These are phyloP conservation scores for Hypomecis punctinalis DNA, from an alignment of 2,888 invertebrate species.

Conservation along the genomic window DNA sequence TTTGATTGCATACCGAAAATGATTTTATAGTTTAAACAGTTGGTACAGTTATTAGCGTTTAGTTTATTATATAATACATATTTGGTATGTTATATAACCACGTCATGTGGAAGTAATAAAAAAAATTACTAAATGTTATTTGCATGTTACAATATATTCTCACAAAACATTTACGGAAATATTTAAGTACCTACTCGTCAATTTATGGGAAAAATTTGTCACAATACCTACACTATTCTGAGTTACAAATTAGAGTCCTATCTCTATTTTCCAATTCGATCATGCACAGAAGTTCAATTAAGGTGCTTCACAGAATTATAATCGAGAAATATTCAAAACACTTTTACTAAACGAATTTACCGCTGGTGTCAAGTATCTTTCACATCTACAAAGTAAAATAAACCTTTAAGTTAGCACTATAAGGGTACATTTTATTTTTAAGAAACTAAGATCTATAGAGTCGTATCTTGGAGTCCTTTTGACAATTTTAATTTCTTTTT, in stretches of 20 bases:
- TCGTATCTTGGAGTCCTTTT: slow-evolving; percentile 47
- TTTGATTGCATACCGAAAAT: not conserved
- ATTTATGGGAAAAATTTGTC: too few relatives aligned
- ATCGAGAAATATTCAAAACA: slow-evolving; percentile 18
- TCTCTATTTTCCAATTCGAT: slow-evolving; percentile 16
- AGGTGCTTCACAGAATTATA: slow-evolving; percentile 16
- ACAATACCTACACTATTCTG: not conserved
- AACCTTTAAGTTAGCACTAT: slow-evolving; percentile 7
- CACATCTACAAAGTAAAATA: slow-evolving; percentile 4
- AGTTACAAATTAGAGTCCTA: not conserved
- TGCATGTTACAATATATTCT: too few relatives aligned
- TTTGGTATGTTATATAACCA: slow-evolving; percentile 15
- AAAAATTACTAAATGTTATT: too few relatives aligned
- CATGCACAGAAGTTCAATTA: slow-evolving; percentile 27
- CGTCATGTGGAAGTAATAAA: slow-evolving; percentile 1
- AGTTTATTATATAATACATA: slow-evolving; percentile 17
- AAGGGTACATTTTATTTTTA: slow-evolving; percentile 14
- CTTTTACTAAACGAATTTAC: slow-evolving; percentile 27
- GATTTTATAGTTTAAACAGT: not conserved
- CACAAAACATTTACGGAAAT: too few relatives aligned
- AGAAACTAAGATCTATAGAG: slow-evolving; percentile 22
- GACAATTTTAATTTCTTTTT: slow-evolving; percentile 55
- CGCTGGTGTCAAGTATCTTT: slow-evolving; percentile 1
- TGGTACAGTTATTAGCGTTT: slow-evolving; percentile 20
- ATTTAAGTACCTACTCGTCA: too few relatives aligned